Percentiles rank a stretch among this genome's conserved stretches.
Evolutionary conservation across 53 echinoderm and acorn worm genomes (phyloP).

Genomic region (Patiria pectinifera): DNA sequence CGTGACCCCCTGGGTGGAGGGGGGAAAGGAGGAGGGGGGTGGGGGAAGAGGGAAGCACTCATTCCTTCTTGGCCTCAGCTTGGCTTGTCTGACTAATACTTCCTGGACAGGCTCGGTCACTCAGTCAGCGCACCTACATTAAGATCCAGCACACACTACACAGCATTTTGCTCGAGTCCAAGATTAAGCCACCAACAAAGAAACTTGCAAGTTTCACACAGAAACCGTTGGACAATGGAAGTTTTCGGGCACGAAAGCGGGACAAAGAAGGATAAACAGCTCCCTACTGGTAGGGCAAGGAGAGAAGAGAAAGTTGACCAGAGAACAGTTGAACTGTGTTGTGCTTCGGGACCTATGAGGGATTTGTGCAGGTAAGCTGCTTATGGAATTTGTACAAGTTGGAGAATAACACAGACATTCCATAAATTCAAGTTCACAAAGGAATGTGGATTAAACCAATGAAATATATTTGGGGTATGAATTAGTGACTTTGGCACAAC

Average conservation of each 20-base stretch:
- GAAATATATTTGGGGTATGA: neutral
- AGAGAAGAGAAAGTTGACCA: neutral
- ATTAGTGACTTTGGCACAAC: neutral
- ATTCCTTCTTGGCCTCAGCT: constrained; percentile 3
- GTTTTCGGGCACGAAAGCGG: neutral
- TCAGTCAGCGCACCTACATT: neutral
- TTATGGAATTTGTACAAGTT: neutral
- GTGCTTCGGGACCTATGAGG: neutral
- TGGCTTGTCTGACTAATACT: constrained; percentile 39
- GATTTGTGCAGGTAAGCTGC: constrained; percentile 13
- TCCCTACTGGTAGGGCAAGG: neutral
- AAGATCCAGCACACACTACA: neutral
- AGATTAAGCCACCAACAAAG: neutral
- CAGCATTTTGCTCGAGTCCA: neutral
- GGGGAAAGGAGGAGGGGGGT: neutral
- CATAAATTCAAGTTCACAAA: neutral
- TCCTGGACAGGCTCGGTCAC: neutral
- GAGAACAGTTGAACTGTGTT: neutral
- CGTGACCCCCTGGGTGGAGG: constrained; percentile 8
- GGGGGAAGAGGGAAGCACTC: constrained; percentile 4
- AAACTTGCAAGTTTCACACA: neutral
- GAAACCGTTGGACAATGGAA: neutral
- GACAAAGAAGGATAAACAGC: constrained; percentile 8
- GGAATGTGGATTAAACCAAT: constrained; percentile 7
- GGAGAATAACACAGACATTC: neutral